Evolutionary conservation across 2,797 vertebrate genomes (phyloP), one percentile per base, ranked within the genome.

Genomic region (Telmatherina bonti): DNA sequence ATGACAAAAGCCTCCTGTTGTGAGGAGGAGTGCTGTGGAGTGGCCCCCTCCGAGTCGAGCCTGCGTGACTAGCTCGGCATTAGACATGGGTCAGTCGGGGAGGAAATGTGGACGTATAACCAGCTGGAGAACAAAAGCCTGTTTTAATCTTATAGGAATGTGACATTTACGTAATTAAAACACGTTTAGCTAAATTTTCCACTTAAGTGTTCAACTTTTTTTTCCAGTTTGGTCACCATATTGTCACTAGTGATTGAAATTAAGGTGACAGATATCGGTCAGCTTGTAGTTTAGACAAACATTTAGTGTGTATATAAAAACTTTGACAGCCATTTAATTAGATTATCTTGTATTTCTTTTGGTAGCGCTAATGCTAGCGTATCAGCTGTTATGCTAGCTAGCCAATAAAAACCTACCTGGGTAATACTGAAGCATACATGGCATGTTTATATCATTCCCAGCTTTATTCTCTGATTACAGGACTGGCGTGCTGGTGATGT

Each of bases 1-100:
- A 29, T 87, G 84, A 94, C 92, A 93, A 94, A 92, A 89, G 84
- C 70, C 89, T 87, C 92, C 92, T 92, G 92, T 92, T 93, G 92
- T 83, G 93, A 93, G 77, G 83, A 86, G 78, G 81, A 87, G 82
- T 82, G 83, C 77, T 47, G 81, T 76, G 77, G 79, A 89, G 88
- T 75, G 78, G 55, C 72, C 79, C 76, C 82, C 67, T 71, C 81
- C 60, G 29, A 74, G 74, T 71, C 61, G 71, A 70, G 79, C 70
- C 83, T 70, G 74, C 60, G 70, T 72, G 82, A 85, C 85, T 69
- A 69, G 63, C 13, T 74, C 76, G 38, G 83, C 82, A 87, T 92
- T 91, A 86, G 91, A 89, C 90, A 92, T 88, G 89, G 93, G 90
- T 91, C 90, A 91, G 76, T 0, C 72, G 53, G 67, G 80, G 72